These are phyloP conservation scores for Gryllus longicercus DNA, from an alignment of 2,888 invertebrate species.

Conservation along the genomic window DNA sequence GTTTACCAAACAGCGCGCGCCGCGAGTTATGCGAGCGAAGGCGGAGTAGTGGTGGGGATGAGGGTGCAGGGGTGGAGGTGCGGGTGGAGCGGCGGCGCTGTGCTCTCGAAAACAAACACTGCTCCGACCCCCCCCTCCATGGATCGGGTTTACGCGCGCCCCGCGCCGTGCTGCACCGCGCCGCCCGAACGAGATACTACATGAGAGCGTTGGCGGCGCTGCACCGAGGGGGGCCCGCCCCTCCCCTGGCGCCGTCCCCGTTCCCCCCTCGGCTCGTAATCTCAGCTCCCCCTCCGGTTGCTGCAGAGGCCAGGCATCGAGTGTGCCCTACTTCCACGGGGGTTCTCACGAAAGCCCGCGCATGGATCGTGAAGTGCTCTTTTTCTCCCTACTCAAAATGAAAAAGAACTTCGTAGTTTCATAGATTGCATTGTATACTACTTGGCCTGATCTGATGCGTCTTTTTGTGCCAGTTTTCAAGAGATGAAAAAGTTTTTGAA, in stretches of 20 bases:
- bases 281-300: neutral
- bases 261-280: neutral
- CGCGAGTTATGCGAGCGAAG: too few relatives aligned
- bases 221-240: neutral
- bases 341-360: too few relatives aligned
- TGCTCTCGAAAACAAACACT: neutral
- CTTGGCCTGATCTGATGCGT: too few relatives aligned
- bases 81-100: neutral
- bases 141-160: neutral
- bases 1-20: too few relatives aligned
- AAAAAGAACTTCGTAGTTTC: too few relatives aligned
- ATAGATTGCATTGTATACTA: too few relatives aligned
- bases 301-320: too few relatives aligned
- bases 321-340: too few relatives aligned
- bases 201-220: neutral
- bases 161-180: neutral
- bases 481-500: too few relatives aligned
- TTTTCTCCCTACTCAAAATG: too few relatives aligned
- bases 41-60: neutral
- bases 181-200: neutral
- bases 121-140: neutral
- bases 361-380: too few relatives aligned
- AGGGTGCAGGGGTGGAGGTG: neutral
- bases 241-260: neutral
- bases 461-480: too few relatives aligned